Percentiles rank a stretch among this genome's conserved stretches.
Evolutionary conservation across 2,888 invertebrate species (phyloP).

Genomic region (Macropis europaea): DNA sequence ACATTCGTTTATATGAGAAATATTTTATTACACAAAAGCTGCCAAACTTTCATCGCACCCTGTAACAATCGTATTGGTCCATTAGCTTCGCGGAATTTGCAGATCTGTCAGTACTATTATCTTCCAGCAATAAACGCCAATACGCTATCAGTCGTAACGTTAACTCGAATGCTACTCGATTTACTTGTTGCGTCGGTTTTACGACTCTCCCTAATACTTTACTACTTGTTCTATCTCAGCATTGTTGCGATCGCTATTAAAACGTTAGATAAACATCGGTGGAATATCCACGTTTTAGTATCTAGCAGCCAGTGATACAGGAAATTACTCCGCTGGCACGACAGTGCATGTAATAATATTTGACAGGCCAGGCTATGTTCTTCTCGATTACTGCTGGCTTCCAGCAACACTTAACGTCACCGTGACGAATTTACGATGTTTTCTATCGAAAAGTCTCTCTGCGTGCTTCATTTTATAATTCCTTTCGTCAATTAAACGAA

Average conservation of each 20-base stretch:
- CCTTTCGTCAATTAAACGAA: background rate
- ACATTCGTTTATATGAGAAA: too few relatives aligned
- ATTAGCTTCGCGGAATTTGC: background rate
- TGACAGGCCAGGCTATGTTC: background rate
- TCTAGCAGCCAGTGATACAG: background rate
- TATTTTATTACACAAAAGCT: too few relatives aligned
- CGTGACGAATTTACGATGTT: constrained; percentile 35
- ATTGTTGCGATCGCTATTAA: background rate
- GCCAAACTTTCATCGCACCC: too few relatives aligned
- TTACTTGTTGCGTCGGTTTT: constrained; percentile 12
- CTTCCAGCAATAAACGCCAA: background rate
- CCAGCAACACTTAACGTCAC: constrained; percentile 30
- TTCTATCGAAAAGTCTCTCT: background rate
- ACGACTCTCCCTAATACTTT: constrained; percentile 25
- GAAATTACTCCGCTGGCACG: background rate
- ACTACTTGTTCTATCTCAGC: background rate
- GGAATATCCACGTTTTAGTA: background rate
- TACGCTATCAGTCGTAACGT: background rate
- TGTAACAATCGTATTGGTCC: background rate
- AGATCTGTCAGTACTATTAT: background rate
- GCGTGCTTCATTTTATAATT: background rate
- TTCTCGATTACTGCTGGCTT: constrained; percentile 13
- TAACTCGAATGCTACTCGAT: background rate
- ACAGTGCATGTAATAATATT: constrained; percentile 2
- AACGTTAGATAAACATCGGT: background rate